Evolutionary conservation across 2,113 vertebrate genomes (phyloP).

Genomic region (Cettia cetti): DNA sequence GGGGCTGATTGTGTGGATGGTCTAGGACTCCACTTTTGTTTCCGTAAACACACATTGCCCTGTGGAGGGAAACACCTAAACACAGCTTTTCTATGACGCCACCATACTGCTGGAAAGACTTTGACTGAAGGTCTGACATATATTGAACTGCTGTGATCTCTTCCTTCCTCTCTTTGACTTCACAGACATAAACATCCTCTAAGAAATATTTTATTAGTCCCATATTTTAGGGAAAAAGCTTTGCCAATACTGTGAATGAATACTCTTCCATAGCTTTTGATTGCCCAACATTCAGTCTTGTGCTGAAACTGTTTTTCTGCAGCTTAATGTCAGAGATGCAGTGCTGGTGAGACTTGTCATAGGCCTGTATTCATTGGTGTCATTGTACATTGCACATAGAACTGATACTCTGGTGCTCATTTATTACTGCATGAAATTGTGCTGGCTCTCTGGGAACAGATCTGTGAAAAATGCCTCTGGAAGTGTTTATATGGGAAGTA

Average conservation of each 20-base stretch:
- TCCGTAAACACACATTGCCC: not conserved
- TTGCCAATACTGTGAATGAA: not conserved
- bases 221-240: not conserved
- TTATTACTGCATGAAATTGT: not conserved
- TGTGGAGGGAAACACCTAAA: not conserved
- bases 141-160: not conserved
- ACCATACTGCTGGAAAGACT: not conserved
- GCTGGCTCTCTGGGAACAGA: not conserved
- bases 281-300: not conserved
- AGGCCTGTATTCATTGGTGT: not conserved
- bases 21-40: not conserved
- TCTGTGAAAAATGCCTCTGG: not conserved
- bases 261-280: not conserved
- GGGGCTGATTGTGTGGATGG: not conserved
- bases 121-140: not conserved
- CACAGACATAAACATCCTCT: not conserved
- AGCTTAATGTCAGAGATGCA: not conserved
- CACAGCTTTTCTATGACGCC: not conserved
- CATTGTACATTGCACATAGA: not conserved
- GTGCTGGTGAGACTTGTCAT: not conserved
- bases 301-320: not conserved
- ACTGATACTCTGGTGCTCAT: not conserved
- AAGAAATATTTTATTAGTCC: not conserved
- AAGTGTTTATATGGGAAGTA: not conserved
- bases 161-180: not conserved